A percentile compares a stretch with the other conserved stretches of the same genome.
Evolutionary conservation across 2,888 invertebrate genomes (phyloP).

Genomic region (Oxystoma pomonae): DNA sequence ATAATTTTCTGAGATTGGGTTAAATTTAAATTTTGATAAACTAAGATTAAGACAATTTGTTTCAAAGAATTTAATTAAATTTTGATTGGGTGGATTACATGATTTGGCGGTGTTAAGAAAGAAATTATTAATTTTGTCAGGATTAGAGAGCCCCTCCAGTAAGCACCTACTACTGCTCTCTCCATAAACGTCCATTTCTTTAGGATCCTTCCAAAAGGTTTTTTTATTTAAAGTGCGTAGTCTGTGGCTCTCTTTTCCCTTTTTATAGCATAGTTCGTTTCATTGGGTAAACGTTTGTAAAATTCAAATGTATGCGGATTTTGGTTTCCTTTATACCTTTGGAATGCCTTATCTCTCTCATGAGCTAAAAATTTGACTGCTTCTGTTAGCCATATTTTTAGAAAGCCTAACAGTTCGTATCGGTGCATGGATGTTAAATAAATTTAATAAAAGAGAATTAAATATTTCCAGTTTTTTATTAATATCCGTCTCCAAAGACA

Average conservation of each 20-base stretch:
- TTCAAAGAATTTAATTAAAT: not conserved
- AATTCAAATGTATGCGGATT: not conserved
- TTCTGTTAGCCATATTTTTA: too few relatives aligned
- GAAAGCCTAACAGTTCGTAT: not conserved
- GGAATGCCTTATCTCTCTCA: not conserved
- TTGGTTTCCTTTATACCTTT: not conserved
- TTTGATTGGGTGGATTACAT: not conserved
- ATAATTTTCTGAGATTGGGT: too few relatives aligned
- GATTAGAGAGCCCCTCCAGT: not conserved
- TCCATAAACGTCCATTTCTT: not conserved
- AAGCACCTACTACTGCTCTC: not conserved
- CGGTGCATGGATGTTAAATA: not conserved
- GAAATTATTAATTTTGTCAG: not conserved
- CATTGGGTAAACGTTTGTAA: not conserved
- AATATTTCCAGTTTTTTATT: not conserved
- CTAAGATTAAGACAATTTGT: not conserved
- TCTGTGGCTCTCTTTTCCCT: not conserved
- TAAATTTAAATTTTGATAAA: not conserved
- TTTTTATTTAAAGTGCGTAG: not conserved
- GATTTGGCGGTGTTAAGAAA: not conserved
- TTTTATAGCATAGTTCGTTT: not conserved
- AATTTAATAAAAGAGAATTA: not conserved
- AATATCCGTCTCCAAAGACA: not conserved
- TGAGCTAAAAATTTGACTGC: too few relatives aligned
- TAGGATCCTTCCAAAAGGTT: not conserved